Conservation (phyloP, 2,113 vertebrate genomes). For the Pardalotus punctatus region DNA sequence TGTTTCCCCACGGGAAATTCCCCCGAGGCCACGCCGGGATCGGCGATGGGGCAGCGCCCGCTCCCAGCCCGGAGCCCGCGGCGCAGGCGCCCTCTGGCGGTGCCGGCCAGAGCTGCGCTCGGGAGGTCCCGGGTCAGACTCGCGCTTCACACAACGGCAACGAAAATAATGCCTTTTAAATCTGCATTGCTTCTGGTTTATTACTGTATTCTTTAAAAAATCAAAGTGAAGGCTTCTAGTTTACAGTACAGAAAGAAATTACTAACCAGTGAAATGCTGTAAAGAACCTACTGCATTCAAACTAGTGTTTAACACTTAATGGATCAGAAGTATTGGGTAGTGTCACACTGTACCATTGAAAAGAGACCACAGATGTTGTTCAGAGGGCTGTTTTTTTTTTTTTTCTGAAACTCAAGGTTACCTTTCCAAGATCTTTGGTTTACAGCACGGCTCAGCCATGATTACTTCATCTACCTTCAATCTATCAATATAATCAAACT, state of each 20-base stretch:
- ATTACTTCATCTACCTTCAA: not conserved
- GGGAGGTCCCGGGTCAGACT: not conserved
- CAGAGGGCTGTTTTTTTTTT: not conserved
- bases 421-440: not conserved
- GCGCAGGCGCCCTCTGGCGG: not conserved
- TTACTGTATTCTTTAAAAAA: not conserved
- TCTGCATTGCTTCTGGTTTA: not conserved
- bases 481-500: not conserved
- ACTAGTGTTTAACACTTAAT: not conserved
- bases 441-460: not conserved
- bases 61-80: not conserved
- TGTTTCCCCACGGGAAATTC: not conserved
- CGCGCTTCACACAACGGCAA: not conserved
- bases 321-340: not conserved
- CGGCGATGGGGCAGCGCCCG: not conserved
- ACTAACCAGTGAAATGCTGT: not conserved
- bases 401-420: not conserved
- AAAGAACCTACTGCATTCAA: not conserved
- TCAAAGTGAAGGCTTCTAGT: not conserved
- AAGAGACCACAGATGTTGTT: not conserved
- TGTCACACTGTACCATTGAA: not conserved
- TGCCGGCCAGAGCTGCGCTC: not conserved
- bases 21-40: not conserved
- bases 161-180: not conserved
- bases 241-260: not conserved